Conservation (phyloP, 2,888 invertebrate species). For the Eugnorisma glareosa region DNA sequence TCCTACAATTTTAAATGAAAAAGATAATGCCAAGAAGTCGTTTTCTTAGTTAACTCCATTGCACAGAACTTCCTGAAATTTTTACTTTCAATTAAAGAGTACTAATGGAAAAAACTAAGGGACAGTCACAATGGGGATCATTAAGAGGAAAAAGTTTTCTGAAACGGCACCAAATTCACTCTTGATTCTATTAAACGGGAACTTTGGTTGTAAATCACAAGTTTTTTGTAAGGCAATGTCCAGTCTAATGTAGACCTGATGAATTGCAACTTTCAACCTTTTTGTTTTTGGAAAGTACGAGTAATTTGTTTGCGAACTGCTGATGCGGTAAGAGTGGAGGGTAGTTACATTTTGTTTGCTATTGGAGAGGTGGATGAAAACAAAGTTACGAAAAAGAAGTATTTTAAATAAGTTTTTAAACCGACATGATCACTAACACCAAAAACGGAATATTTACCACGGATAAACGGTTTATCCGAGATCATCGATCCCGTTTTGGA, state of each 20-base stretch:
- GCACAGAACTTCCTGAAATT: slow-evolving; percentile 67
- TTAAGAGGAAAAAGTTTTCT: slow-evolving; percentile 77
- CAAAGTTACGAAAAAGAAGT: neutral
- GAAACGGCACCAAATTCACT: slow-evolving; percentile 81
- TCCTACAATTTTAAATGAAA: slow-evolving; percentile 61
- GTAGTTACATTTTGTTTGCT: slow-evolving; percentile 21
- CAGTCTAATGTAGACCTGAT: slow-evolving; percentile 72
- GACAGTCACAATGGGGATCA: slow-evolving; percentile 77
- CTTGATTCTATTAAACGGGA: slow-evolving; percentile 78
- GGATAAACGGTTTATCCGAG: too few relatives aligned
- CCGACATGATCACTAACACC: too few relatives aligned
- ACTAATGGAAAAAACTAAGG: slow-evolving; percentile 79
- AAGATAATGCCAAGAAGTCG: slow-evolving; percentile 64
- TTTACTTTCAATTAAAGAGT: slow-evolving; percentile 77
- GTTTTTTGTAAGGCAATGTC: slow-evolving; percentile 72
- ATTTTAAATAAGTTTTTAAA: too few relatives aligned
- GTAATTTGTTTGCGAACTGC: slow-evolving; percentile 51
- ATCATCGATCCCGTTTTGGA: too few relatives aligned
- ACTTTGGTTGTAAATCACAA: slow-evolving; percentile 75
- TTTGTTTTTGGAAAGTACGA: slow-evolving; percentile 53
- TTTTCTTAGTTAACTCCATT: slow-evolving; percentile 69
- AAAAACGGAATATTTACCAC: too few relatives aligned
- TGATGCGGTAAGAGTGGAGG: slow-evolving; percentile 37
- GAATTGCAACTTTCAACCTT: slow-evolving; percentile 62
- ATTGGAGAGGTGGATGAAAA: neutral